Conservation (phyloP, 2,888 invertebrate genomes). For the Melieria picta region DNA sequence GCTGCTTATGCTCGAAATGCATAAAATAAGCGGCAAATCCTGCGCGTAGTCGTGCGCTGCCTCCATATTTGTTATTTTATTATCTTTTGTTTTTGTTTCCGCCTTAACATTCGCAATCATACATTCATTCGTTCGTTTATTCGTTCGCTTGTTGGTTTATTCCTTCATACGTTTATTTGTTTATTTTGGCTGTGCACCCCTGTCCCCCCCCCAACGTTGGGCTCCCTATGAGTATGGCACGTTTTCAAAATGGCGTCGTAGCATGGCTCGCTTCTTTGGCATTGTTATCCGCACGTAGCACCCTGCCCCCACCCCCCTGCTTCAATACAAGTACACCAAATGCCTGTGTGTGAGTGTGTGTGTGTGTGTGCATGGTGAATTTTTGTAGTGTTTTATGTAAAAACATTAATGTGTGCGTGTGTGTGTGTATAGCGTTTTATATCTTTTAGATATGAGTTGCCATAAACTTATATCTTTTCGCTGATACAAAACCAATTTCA, state of each 20-base stretch:
- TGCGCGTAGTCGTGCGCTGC: conserved; percentile 40
- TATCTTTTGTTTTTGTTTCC: conserved; percentile 52
- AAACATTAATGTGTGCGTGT: neutral
- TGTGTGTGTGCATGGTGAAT: neutral
- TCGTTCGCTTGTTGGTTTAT: conserved; percentile 26
- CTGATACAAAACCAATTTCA: conserved; percentile 59
- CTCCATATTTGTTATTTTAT: conserved; percentile 62
- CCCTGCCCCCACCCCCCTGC: neutral
- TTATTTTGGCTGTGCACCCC: neutral
- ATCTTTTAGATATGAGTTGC: conserved; percentile 59
- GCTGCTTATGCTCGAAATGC: conserved; percentile 57
- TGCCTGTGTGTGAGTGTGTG: neutral
- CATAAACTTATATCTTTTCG: conserved; percentile 50
- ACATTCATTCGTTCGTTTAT: conserved; percentile 18
- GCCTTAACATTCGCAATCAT: conserved; percentile 23
- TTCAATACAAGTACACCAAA: neutral
- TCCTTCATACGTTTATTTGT: neutral
- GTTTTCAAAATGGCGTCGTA: conserved; percentile 41
- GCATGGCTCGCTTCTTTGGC: neutral
- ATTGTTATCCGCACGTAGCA: neutral
- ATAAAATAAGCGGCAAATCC: conserved; percentile 53
- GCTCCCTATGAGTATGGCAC: neutral
- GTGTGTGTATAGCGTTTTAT: conserved; percentile 46
- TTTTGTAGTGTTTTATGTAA: too few relatives aligned
- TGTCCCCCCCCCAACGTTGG: neutral